Evolutionary conservation across 2,888 invertebrate species (phyloP).

Genomic region (Melangyna quadrimaculata): DNA sequence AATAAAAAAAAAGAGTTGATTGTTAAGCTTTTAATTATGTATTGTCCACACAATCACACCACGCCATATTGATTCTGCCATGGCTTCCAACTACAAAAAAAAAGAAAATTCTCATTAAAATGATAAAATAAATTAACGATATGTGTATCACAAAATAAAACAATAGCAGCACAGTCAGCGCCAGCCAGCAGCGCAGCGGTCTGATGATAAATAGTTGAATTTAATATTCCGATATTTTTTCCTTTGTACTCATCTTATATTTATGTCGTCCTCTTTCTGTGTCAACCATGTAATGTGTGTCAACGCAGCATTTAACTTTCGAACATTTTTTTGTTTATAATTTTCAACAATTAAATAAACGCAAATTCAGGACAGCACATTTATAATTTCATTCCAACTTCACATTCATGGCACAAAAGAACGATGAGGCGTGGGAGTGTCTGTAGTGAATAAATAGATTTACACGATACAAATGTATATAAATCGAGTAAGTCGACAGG

Average conservation of each 20-base stretch:
- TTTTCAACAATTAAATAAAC: slow-evolving; percentile 35
- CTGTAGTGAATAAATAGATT: background rate
- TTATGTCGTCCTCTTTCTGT: background rate
- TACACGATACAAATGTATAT: slow-evolving; percentile 20
- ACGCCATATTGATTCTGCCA: background rate
- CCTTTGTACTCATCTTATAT: background rate
- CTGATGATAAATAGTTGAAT: background rate
- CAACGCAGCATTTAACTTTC: slow-evolving; percentile 18
- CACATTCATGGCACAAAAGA: background rate
- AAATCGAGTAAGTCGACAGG: slow-evolving; percentile 37
- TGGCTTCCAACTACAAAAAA: background rate
- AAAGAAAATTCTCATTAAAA: background rate
- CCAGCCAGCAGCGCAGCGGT: background rate
- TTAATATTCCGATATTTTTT: slow-evolving; percentile 24
- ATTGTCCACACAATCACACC: background rate
- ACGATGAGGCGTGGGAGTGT: slow-evolving; percentile 4
- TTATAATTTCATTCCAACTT: slow-evolving; percentile 40
- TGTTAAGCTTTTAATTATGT: background rate
- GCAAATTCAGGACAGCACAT: slow-evolving; percentile 23
- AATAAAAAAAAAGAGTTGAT: background rate
- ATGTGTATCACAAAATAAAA: background rate
- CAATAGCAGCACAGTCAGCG: background rate
- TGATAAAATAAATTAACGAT: background rate
- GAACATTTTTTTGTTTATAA: background rate
- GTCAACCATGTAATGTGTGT: slow-evolving; percentile 13